A percentile compares a stretch with the other conserved stretches of the same genome.
phyloP scores from a whole-genome alignment of 2,888 invertebrate genomes.

The Argyra leucocephala region DNA sequence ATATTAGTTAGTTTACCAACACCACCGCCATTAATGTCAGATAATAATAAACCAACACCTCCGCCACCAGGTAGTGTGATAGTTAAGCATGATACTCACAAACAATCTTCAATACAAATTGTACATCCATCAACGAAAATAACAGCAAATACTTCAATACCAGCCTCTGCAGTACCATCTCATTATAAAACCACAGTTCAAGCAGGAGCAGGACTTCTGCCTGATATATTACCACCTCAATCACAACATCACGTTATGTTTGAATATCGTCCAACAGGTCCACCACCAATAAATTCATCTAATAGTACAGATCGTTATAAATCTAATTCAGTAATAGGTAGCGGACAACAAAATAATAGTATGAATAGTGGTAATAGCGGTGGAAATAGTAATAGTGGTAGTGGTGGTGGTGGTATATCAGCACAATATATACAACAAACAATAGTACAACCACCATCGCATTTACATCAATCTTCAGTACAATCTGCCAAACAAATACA shows the following conservation, averaged over 20 bases:
- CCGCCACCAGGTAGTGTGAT: constrained; percentile 48
- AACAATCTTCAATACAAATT: constrained; percentile 28
- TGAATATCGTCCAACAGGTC: constrained; percentile 34
- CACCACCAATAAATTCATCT: constrained; percentile 42
- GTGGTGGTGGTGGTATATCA: constrained; percentile 4
- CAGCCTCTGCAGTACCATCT: constrained; percentile 29
- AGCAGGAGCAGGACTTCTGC: constrained; percentile 24
- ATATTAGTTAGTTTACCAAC: constrained; percentile 45
- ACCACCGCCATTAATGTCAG: constrained; percentile 58
- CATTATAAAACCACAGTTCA: constrained; percentile 7
- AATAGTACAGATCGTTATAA: constrained; percentile 34
- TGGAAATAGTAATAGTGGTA: not conserved
- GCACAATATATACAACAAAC: constrained; percentile 22
- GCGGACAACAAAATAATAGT: constrained; percentile 5
- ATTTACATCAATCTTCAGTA: constrained; percentile 21
- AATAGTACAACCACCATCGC: constrained; percentile 33
- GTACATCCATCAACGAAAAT: constrained; percentile 21
- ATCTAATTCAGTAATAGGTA: constrained; percentile 36
- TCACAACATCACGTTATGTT: constrained; percentile 40
- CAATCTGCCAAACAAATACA: constrained; percentile 32
- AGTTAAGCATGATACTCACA: constrained; percentile 55
- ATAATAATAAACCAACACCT: constrained; percentile 53
- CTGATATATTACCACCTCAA: constrained; percentile 34
- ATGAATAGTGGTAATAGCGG: not conserved
- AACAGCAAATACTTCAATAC: constrained; percentile 29